Conservation (phyloP, 1,140 invertebrate species). For the Hycleus phaleratus region DNA sequence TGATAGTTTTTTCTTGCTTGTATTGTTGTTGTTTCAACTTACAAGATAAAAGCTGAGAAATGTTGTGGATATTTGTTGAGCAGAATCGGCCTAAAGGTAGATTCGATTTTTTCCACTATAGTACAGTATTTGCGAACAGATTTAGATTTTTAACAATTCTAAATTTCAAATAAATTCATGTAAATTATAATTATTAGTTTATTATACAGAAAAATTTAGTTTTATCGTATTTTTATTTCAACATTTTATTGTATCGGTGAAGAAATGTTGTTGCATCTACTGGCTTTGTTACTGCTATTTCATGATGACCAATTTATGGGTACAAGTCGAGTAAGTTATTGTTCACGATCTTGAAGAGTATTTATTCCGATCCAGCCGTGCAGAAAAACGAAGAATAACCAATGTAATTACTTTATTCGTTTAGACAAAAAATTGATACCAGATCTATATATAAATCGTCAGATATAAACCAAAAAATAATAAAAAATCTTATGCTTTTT, state of each 20-base stretch:
- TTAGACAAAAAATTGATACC: slow-evolving; percentile 6
- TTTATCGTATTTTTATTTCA: neutral
- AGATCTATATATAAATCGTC: too few species aligned
- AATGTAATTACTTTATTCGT: slow-evolving; percentile 25
- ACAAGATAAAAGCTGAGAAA: slow-evolving; percentile 10
- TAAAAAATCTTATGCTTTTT: too few species aligned
- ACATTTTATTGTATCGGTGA: neutral
- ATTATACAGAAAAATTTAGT: slow-evolving; percentile 4
- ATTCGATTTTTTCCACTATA: slow-evolving; percentile 3
- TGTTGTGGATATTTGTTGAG: too few species aligned
- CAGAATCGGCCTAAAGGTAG: slow-evolving; percentile 1
- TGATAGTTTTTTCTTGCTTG: neutral
- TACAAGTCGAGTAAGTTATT: slow-evolving; percentile 27
- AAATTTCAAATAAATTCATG: slow-evolving; percentile 5
- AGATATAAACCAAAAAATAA: too few species aligned
- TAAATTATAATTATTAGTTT: slow-evolving; percentile 5
- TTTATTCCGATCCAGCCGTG: slow-evolving; percentile 22
- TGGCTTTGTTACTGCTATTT: neutral
- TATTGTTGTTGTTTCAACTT: slow-evolving; percentile 2
- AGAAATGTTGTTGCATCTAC: neutral
- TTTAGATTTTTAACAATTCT: slow-evolving; percentile 1
- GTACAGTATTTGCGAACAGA: slow-evolving; percentile 5
- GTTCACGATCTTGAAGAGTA: slow-evolving; percentile 23
- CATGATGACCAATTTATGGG: slow-evolving; percentile 24
- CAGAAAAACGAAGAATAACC: slow-evolving; percentile 26